These are phyloP conservation scores for Cherax destructor DNA, from an alignment of 1,140 invertebrate species.

Conservation along the genomic window DNA sequence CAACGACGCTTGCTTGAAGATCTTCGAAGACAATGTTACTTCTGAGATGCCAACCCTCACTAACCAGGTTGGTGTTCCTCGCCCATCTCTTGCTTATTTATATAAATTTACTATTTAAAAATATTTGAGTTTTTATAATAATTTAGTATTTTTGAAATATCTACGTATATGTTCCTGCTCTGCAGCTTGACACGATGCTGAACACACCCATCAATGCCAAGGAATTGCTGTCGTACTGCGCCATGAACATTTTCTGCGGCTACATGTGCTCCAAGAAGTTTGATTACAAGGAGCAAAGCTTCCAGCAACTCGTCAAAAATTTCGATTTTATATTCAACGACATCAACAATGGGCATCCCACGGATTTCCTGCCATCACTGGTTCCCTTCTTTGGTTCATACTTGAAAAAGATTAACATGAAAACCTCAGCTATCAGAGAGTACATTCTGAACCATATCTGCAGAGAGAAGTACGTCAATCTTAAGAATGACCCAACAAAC, in stretches of 20 bases:
- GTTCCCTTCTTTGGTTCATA: conserved; percentile 83
- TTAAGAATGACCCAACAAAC: conserved; percentile 72
- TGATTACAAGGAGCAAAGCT: conserved; percentile 81
- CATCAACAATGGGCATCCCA: conserved; percentile 89
- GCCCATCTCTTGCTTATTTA: background rate
- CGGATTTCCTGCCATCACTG: conserved; percentile 92
- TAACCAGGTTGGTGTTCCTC: conserved; percentile 45
- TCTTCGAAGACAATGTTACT: conserved; percentile 55
- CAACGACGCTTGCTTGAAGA: conserved; percentile 79
- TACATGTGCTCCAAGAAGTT: conserved; percentile 90
- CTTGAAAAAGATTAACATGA: conserved; percentile 82
- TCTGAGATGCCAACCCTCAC: conserved; percentile 69
- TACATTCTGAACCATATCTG: conserved; percentile 86
- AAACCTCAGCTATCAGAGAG: conserved; percentile 83
- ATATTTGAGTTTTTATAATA: background rate
- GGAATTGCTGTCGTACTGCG: conserved; percentile 65
- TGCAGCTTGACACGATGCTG: conserved; percentile 57
- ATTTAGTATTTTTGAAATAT: background rate
- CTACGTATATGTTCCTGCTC: background rate
- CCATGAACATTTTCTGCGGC: conserved; percentile 85
- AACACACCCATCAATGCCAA: conserved; percentile 54
- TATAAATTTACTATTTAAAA: background rate
- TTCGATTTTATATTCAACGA: conserved; percentile 94
- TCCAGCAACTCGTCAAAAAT: conserved; percentile 81
- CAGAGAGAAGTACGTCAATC: conserved; percentile 73